Conservation (phyloP, 2,888 invertebrate species). For the Leucozona laternaria region DNA sequence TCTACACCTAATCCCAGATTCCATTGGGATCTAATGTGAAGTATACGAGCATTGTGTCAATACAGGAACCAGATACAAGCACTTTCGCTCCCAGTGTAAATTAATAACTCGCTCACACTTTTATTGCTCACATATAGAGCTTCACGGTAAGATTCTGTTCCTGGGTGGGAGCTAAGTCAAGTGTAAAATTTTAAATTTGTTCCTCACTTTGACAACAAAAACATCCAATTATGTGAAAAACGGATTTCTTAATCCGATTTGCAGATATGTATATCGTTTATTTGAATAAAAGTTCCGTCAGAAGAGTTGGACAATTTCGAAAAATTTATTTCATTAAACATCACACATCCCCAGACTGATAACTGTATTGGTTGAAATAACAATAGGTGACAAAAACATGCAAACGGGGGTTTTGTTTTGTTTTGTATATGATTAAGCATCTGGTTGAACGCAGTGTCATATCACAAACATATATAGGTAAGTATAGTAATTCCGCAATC, state of each 20-base stretch:
- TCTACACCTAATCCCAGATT: slow-evolving; percentile 74
- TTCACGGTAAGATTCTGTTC: background rate
- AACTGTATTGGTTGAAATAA: background rate
- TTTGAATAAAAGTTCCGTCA: slow-evolving; percentile 47
- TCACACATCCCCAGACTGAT: background rate
- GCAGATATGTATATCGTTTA: slow-evolving; percentile 72
- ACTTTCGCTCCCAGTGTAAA: slow-evolving; percentile 34
- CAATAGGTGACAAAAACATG: background rate
- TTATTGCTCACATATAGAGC: slow-evolving; percentile 12
- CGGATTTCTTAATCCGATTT: slow-evolving; percentile 83
- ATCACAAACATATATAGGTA: too few species aligned
- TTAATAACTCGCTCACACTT: slow-evolving; percentile 61
- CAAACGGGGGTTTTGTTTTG: background rate
- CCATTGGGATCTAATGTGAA: slow-evolving; percentile 71
- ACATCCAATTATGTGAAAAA: slow-evolving; percentile 83
- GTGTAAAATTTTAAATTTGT: slow-evolving; percentile 84
- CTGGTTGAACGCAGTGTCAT: too few species aligned
- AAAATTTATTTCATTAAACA: slow-evolving; percentile 30
- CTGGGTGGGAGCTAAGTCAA: slow-evolving; percentile 81
- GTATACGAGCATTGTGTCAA: slow-evolving; percentile 66
- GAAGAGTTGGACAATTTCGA: slow-evolving; percentile 31
- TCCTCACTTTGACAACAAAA: slow-evolving; percentile 82
- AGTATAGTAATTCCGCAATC: too few species aligned
- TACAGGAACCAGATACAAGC: slow-evolving; percentile 33
- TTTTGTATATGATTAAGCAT: too few species aligned